Evolutionary conservation across 2,113 vertebrate genomes (phyloP).

Genomic region (Cyphomyrus discorhynchus): DNA sequence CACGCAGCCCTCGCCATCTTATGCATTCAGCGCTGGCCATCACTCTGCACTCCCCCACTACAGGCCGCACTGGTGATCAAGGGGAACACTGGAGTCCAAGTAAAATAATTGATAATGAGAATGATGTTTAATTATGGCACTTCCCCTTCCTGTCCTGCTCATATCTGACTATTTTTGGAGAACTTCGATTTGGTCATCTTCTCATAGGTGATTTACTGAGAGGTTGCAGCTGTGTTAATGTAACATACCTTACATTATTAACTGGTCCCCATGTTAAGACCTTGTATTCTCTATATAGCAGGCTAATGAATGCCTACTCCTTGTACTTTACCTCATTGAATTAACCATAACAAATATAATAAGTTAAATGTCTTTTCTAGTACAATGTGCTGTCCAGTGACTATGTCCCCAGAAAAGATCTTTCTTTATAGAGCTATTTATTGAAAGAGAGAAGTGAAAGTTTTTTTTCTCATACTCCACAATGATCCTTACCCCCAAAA

Average conservation of each 20-base stretch:
- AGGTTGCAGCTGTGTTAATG: neutral
- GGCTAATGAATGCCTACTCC: neutral
- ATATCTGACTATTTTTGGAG: neutral
- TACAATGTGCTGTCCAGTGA: neutral
- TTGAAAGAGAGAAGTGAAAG: slow-evolving; percentile 48
- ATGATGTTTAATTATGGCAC: neutral
- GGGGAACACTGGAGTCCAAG: neutral
- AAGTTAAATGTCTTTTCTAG: neutral
- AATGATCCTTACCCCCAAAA: neutral
- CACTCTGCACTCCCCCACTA: neutral
- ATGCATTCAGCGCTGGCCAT: neutral
- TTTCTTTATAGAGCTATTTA: slow-evolving; percentile 29
- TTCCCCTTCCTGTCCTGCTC: neutral
- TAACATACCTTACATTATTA: neutral
- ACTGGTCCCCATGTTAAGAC: neutral
- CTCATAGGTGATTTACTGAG: neutral
- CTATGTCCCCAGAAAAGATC: neutral
- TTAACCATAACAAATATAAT: neutral
- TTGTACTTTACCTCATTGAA: neutral
- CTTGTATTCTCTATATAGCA: neutral
- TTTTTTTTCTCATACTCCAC: slow-evolving; percentile 20
- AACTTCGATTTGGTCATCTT: neutral
- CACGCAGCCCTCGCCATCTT: neutral
- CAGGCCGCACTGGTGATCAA: neutral
- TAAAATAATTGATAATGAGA: neutral